A percentile compares a stretch with the other conserved stretches of the same genome.
phyloP scores from a whole-genome alignment of 2,888 invertebrate species.

The Philhelius pedissequus region DNA sequence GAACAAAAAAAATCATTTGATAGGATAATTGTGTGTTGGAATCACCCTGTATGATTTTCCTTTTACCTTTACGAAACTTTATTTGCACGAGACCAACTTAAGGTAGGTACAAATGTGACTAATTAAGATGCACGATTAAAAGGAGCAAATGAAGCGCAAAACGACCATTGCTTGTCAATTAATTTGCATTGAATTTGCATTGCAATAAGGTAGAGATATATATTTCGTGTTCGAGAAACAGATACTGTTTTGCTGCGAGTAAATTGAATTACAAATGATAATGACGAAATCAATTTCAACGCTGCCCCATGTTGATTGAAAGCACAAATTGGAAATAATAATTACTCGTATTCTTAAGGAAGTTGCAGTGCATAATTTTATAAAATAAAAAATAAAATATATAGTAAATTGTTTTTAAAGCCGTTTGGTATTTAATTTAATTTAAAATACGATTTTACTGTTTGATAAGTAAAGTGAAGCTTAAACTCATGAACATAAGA shows the following conservation, averaged over 20 bases:
- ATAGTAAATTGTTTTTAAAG: no score
- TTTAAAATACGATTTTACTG: no score
- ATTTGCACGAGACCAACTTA: neutral
- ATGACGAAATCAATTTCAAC: conserved; percentile 34
- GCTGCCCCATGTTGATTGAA: neutral
- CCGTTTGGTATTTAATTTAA: no score
- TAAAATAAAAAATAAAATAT: no score
- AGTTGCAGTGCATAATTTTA: neutral
- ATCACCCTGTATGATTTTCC: no score
- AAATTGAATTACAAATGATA: conserved; percentile 57
- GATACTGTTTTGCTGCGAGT: conserved; percentile 1
- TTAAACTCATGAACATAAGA: no score
- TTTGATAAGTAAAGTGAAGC: no score
- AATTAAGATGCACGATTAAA: conserved; percentile 17
- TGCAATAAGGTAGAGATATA: neutral
- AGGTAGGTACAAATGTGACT: conserved; percentile 7
- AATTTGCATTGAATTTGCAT: conserved; percentile 26
- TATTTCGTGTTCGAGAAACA: neutral
- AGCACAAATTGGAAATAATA: neutral
- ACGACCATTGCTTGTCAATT: conserved; percentile 3
- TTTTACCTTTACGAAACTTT: no score
- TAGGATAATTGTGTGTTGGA: no score
- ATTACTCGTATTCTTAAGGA: neutral
- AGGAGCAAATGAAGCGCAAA: conserved; percentile 19
- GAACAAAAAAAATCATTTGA: no score